Evolutionary conservation across 2,888 invertebrate species (phyloP), one percentile per base, ranked within the genome.

Genomic region (Thalpophila matura): DNA sequence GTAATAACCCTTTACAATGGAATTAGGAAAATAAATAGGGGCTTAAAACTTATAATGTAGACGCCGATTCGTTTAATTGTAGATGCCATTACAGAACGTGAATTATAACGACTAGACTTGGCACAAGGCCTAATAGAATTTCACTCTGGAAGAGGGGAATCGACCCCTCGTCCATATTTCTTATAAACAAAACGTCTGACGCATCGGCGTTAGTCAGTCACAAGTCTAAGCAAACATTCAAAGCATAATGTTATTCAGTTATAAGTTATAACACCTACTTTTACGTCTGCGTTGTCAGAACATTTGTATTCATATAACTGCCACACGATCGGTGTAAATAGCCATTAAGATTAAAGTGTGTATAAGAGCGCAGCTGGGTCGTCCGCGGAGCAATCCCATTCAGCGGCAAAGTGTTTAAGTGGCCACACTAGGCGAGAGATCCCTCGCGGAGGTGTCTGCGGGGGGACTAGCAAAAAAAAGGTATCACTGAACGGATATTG

Each of bases 361-460:
- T 80, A 71, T 77, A 81, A 82, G 78, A 81, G 72, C 80, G 58
- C 79, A 82, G 78, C 77, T 77, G 73, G 69, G 74, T 77, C 81
- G 81, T 83, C 86, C 79, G 76, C 83, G 65, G 72, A 83, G 80
- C 79, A 78, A 83, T 83, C 78, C 74, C 77, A 84, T 83, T 78
- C 80, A 83, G 77, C 75, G 77, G 75, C 56, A 77, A 80, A 83
- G 82, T 84, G 85, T 86, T 83, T 84, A 86, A 86, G 85, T 85
- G 82, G 80, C 77, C 74, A 82, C 80, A 76, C 71, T 81, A 81
- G 77, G 67, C 63, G 42, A 55, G 33, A 27, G 54, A 63, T 42
- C 75, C 51, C 58, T 54, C 40, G 31, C 29, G 20, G 45, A 57
- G 70, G 38, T 40, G 38, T 22, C 49, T 45, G 51, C 31, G 62